phyloP scores from a whole-genome alignment of 2,888 invertebrate species.

The Tetropium fuscum region DNA sequence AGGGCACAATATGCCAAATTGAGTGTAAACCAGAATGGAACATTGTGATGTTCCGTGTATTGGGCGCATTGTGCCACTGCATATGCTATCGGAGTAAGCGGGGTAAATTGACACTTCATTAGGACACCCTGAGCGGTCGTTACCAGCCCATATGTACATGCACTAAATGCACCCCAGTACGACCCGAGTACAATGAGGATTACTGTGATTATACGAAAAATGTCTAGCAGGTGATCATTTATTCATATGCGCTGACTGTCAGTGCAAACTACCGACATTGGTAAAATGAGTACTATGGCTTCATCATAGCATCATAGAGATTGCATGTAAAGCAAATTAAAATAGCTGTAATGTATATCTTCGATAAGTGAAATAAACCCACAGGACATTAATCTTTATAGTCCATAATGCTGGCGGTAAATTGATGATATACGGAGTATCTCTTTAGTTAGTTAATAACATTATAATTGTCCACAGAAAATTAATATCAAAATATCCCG shows the following conservation, averaged over 20 bases:
- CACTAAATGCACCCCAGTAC: constrained; percentile 41
- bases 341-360: no score
- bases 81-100: constrained; percentile 59
- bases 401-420: no score
- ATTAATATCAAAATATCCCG: no score
- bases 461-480: no score
- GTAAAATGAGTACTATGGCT: no score
- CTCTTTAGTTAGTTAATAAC: no score
- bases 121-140: constrained; percentile 62
- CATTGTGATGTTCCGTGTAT: constrained; percentile 22
- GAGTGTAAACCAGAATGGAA: constrained; percentile 62
- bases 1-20: constrained; percentile 65
- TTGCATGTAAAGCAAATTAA: no score
- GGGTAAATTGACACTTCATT: constrained; percentile 66
- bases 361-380: no score
- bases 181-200: constrained; percentile 42
- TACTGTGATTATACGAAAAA: constrained; percentile 51
- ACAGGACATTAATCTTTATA: no score
- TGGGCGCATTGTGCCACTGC: constrained; percentile 40
- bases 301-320: no score
- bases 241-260: constrained; percentile 1
- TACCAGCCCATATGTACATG: constrained; percentile 60
- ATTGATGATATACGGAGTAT: no score
- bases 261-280: no score
- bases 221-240: constrained; percentile 52